phyloP scores from a whole-genome alignment of 2,113 vertebrate genomes.

The Cavia porcellus region DNA sequence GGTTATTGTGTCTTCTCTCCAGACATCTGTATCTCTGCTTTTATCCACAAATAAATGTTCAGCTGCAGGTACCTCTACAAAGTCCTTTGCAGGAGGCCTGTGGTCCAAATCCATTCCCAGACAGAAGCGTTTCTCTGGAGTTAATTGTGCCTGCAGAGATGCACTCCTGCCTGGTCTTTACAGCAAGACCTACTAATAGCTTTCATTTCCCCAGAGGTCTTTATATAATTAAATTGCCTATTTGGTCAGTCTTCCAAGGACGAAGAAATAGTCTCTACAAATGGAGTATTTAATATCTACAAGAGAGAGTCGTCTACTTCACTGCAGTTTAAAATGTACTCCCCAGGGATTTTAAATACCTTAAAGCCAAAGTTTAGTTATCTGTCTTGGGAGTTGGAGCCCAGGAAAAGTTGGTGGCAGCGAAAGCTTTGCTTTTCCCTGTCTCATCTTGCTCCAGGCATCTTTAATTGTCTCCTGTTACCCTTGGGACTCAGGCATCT shows the following conservation, averaged over 20 bases:
- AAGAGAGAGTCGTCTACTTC: background rate
- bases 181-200: background rate
- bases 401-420: too few species aligned
- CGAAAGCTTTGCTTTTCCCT: background rate
- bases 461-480: background rate
- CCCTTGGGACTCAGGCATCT: background rate
- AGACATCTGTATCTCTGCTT: background rate
- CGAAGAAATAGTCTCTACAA: background rate
- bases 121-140: background rate
- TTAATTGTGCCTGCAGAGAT: background rate
- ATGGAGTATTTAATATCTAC: background rate
- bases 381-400: background rate
- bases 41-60: background rate
- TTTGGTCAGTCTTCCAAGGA: background rate
- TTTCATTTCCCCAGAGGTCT: background rate
- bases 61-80: background rate
- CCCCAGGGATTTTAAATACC: background rate
- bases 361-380: background rate
- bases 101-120: background rate
- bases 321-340: background rate
- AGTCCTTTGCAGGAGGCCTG: background rate
- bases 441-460: background rate
- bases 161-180: background rate
- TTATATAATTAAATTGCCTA: constrained; percentile 29
- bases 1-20: background rate